Evolutionary conservation across 37 sponge, comb jelly and placozoan species (phyloP).

Genomic region (Ianthella basta): DNA sequence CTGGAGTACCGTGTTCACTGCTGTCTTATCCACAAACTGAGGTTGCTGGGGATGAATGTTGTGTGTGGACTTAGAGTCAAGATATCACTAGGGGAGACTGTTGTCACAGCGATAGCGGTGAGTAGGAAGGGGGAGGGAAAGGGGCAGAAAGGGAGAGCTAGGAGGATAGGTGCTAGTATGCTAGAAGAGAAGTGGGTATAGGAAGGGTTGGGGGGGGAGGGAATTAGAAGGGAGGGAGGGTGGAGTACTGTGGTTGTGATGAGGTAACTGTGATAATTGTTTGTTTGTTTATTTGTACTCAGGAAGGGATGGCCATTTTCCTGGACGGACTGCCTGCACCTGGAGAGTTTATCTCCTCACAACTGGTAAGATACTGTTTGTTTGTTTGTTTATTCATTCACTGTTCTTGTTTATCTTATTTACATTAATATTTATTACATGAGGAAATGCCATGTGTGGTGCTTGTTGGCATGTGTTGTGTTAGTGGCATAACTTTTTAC

Average conservation of each 20-base stretch:
- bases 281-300: not conserved
- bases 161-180: too few species aligned
- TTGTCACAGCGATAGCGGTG: constrained; percentile 72
- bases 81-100: constrained; percentile 70
- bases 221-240: too few species aligned
- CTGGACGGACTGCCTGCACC: constrained; percentile 80
- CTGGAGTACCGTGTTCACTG: constrained; percentile 74
- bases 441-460: too few species aligned
- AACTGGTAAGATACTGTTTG: not conserved
- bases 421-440: too few species aligned
- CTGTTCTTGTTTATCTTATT: not conserved
- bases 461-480: too few species aligned
- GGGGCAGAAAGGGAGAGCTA: too few species aligned
- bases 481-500: too few species aligned
- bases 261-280: not conserved
- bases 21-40: constrained; percentile 70
- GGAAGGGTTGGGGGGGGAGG: too few species aligned
- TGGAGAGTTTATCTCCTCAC: not conserved
- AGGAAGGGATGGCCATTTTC: constrained; percentile 80
- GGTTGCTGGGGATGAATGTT: constrained; percentile 76
- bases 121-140: not conserved
- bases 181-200: too few species aligned
- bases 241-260: not conserved
- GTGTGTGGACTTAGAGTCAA: constrained; percentile 60
- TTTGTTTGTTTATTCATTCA: not conserved